Evolutionary conservation across 2,113 vertebrate genomes (phyloP).

Genomic region (Himantopus leucocephalus): DNA sequence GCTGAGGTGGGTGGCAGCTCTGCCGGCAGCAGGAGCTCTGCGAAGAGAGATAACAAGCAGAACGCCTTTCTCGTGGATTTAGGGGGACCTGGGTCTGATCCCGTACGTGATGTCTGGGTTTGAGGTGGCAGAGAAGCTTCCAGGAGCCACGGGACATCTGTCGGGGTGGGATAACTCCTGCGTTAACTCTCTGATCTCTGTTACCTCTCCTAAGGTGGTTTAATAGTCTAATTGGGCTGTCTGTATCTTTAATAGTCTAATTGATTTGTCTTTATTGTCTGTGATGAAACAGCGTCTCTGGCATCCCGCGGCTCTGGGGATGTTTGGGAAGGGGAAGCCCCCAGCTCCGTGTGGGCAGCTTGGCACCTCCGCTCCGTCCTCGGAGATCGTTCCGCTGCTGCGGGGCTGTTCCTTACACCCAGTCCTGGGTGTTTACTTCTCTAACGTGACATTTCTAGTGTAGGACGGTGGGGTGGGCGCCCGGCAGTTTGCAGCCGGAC

Average conservation of each 20-base stretch:
- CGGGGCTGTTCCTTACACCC: background rate
- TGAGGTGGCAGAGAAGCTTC: background rate
- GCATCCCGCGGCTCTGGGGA: background rate
- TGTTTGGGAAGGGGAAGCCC: background rate
- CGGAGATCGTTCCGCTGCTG: background rate
- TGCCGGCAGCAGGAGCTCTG: background rate
- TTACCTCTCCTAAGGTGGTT: background rate
- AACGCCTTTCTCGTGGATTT: background rate
- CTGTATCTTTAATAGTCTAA: background rate
- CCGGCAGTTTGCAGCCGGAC: background rate
- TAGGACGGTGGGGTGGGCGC: accelerated
- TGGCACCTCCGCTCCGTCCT: background rate
- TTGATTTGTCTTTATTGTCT: background rate
- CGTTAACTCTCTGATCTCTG: background rate
- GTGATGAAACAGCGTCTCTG: background rate
- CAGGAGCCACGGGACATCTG: background rate
- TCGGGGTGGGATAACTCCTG: background rate
- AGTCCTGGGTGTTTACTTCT: background rate
- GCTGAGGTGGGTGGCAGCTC: background rate
- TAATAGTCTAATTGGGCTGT: background rate
- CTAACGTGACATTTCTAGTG: accelerated
- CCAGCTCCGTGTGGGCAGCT: background rate
- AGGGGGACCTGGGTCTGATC: background rate
- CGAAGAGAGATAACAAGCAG: background rate
- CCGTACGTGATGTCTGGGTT: background rate